Evolutionary conservation across 2,113 vertebrate genomes (phyloP), one percentile per base, ranked within the genome.

Genomic region (Etheostoma cragini): DNA sequence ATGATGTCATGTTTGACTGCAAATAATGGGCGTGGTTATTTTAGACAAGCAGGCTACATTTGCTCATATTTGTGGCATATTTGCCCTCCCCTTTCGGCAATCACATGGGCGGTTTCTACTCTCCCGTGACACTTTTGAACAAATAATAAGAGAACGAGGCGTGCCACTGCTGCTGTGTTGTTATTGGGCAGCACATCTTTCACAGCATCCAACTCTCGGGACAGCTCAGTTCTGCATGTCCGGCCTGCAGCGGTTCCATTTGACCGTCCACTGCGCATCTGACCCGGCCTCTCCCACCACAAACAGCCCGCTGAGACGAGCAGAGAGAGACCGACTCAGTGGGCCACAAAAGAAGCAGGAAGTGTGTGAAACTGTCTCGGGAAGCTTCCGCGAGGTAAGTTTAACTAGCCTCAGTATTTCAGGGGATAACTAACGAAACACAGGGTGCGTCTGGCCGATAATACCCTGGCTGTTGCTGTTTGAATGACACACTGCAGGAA

Each of bases 51-150:
- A 35, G 52, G 38, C 38, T 15, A 77, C 65, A 63, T 82, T 68
- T 53, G 38, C 52, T 71, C 61, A 22, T 71, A 3, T 89, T 76
- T 79, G 81, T 13, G 53, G n/a, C 46, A 6, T 77, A 69, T 73
- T 11, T 21, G 68, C 89, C 83, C 88, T 30, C 82, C 89, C 88
- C 68, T 77, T 56, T 30, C 6, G 21, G 1, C 13, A 63, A 93
- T 95, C 94, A 95, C 94, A 87, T 95, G 94, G 87, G 5, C 65
- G 14, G n/a, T 30, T 16, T 64, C 68, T 70, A 72, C 15, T 61
- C 80, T 91, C 94, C 76, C 94, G 91, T 94, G 93, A 94, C 92
- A 70, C 57, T 79, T 90, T 64, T 17, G 78, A 86, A 82, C 88
- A 91, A 91, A 94, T 91, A 92, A 88, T 3, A 79, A n/a, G 3